phyloP scores from a whole-genome alignment of 2,113 vertebrate genomes.

The Spilogale gracilis region DNA sequence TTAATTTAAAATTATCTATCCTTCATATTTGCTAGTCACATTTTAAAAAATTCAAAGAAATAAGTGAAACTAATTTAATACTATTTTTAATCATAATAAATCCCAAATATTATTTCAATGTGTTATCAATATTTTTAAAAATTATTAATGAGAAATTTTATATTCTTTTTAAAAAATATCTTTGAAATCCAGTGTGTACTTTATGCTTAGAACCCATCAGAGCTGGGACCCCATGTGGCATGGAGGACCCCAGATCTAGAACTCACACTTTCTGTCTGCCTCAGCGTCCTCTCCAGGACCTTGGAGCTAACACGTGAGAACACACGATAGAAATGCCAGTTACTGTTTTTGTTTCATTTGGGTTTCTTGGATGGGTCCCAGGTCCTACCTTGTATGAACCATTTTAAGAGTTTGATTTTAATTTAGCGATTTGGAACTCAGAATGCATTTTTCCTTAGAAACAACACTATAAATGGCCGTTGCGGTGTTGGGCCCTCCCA shows the following conservation, averaged over 20 bases:
- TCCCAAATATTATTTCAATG: neutral
- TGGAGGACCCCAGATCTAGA: neutral
- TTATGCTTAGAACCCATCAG: neutral
- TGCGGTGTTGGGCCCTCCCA: neutral
- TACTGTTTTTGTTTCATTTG: neutral
- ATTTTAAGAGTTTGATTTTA: slow-evolving; percentile 47
- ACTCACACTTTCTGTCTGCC: neutral
- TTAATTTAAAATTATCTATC: neutral
- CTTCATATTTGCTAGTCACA: neutral
- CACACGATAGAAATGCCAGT: neutral
- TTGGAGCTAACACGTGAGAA: neutral
- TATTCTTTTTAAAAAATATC: neutral
- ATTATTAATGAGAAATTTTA: neutral
- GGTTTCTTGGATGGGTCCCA: neutral
- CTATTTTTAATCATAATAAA: slow-evolving; percentile 1
- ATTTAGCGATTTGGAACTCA: neutral
- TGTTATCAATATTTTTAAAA: neutral
- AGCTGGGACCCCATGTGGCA: neutral
- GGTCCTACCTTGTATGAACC: neutral
- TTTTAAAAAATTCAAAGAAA: neutral
- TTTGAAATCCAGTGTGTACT: neutral
- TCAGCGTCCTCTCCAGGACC: neutral
- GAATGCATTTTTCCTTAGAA: slow-evolving; percentile 38
- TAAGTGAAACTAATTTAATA: slow-evolving; percentile 13
- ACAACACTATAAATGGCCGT: neutral